These are phyloP conservation scores for Lasioglossum albipes DNA, from an alignment of 1,140 invertebrate genomes.

Conservation along the genomic window DNA sequence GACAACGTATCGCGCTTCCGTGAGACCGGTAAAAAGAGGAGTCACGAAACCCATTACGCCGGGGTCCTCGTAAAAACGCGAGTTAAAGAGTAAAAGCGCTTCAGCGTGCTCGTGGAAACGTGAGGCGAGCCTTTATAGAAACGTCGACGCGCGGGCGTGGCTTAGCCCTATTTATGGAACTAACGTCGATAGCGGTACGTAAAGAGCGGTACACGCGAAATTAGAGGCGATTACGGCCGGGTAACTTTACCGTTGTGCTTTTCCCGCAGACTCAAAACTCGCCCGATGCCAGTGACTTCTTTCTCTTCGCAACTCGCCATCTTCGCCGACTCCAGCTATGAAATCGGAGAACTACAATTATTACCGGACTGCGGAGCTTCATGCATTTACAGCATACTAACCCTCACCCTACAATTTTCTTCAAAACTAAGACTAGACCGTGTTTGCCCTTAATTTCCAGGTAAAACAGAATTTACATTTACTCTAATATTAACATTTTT, in stretches of 20 bases:
- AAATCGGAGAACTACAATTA: background rate
- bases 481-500: too few species aligned
- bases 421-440: too few species aligned
- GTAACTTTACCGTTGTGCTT: constrained; percentile 34
- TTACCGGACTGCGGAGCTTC: too few species aligned
- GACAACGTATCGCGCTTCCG: constrained; percentile 22
- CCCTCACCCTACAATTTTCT: too few species aligned
- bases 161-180: constrained; percentile 31
- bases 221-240: constrained; percentile 24
- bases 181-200: constrained; percentile 13
- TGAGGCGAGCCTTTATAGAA: constrained; percentile 18
- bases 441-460: too few species aligned
- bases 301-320: background rate
- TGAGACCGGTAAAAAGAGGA: constrained; percentile 22
- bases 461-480: too few species aligned
- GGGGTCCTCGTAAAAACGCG: constrained; percentile 40
- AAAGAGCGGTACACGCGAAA: constrained; percentile 26
- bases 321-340: background rate
- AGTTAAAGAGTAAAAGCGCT: constrained; percentile 36
- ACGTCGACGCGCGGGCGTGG: constrained; percentile 21
- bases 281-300: background rate
- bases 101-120: constrained; percentile 3
- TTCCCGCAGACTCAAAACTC: background rate
- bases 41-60: constrained; percentile 19
- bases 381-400: too few species aligned